Conservation (phyloP, 2,888 invertebrate species). For the Lasioglossum calceatum region DNA sequence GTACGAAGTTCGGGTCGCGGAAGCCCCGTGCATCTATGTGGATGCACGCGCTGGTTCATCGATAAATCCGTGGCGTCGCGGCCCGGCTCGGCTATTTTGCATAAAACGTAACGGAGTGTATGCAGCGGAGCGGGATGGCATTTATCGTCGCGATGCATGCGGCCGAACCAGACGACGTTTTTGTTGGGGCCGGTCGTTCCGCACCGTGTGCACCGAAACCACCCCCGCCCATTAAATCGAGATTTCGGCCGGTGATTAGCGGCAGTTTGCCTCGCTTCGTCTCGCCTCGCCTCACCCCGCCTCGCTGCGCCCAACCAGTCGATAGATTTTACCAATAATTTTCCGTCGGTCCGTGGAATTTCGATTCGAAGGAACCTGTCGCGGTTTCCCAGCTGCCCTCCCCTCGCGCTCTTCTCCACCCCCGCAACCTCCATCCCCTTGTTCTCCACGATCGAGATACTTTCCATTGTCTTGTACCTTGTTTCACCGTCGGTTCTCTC, state of each 20-base stretch:
- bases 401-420: background rate
- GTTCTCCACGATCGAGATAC: background rate
- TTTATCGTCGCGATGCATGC: conserved; percentile 69
- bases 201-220: conserved; percentile 40
- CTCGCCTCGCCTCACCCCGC: conserved; percentile 31
- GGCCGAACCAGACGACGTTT: conserved; percentile 62
- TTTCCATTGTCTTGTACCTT: conserved; percentile 3
- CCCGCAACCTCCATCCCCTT: background rate
- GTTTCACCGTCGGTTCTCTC: background rate
- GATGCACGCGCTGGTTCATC: conserved; percentile 54
- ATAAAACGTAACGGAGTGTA: conserved; percentile 68
- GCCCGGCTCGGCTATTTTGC: conserved; percentile 63
- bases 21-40: background rate
- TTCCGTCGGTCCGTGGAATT: conserved; percentile 44
- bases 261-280: conserved; percentile 47
- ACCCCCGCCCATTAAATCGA: conserved; percentile 67
- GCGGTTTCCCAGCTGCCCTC: background rate
- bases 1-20: background rate
- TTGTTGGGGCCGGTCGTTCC: conserved; percentile 60
- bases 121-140: conserved; percentile 61
- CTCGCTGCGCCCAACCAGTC: conserved; percentile 31
- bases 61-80: conserved; percentile 57
- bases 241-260: conserved; percentile 65
- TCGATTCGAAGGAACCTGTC: conserved; percentile 19
- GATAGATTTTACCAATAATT: conserved; percentile 65